Evolutionary conservation across 2,113 vertebrate genomes (phyloP), one percentile per base, ranked within the genome.

Genomic region (Menidia beryllina): DNA sequence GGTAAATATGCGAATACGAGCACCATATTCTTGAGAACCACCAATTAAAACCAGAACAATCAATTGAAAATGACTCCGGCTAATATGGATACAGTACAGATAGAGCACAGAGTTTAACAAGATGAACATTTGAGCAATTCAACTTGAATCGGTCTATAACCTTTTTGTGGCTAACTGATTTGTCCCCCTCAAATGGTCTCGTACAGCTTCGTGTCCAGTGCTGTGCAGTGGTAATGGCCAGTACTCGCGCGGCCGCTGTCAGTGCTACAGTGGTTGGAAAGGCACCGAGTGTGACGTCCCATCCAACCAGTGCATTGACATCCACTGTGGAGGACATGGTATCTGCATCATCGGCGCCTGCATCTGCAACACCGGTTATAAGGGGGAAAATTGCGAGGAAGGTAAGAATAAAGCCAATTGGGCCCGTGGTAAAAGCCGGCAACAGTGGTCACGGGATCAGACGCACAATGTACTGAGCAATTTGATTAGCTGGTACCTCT

Each of bases 251-350:
- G 98, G 98, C 54, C 97, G 97, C 83, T 99, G 98, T 91, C 95
- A 98, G 60, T 99, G 98, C 70, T 98, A 96, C 93, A 98, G 97
- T 0, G 97, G 98, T 50, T 99, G 98, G 97, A 99, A 98, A 89
- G 97, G 97, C 63, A 97, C 96, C 0, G 98, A 99, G 86, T 99
- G 98, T 2, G 98, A 99, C 0, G 95, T 99, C 59, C 97, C 96
- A 1, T 84, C 91, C 20, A 97, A 94, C 58, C 97, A 99, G 91
- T 99, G 98, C 76, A 91, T 98, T 6, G 97, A 99, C 91, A 94
- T 96, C 47, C 95, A 96, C 88, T 99, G 98, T 7, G 95, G 96
- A 17, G 96, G 97, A 26, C 96, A 96, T 14, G 98, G 98, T 67
- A 95, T 98, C 82, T 99, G 98, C 86, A 97, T 98, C 75, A 94